These are phyloP conservation scores for Microctenopoma lineatum DNA, from an alignment of 2,797 vertebrate species.

Conservation along the genomic window DNA sequence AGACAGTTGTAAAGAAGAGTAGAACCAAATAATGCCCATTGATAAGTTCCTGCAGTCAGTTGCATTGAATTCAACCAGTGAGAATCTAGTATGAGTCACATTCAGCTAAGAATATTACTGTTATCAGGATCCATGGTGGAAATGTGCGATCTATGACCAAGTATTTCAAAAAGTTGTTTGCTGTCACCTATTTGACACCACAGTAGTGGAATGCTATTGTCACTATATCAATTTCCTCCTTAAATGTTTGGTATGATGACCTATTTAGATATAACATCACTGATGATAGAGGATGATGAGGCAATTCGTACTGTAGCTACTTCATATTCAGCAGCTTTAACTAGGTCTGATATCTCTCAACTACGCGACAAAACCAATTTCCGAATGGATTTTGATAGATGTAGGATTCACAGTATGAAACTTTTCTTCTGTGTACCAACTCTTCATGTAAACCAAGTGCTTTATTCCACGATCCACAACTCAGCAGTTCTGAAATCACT, in stretches of 20 bases:
- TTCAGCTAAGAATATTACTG: neutral
- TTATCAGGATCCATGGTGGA: neutral
- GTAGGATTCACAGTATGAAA: too few species aligned
- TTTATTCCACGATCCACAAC: conserved; percentile 49
- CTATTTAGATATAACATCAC: too few species aligned
- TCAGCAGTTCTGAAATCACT: conserved; percentile 21
- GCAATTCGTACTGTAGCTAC: neutral
- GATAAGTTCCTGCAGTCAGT: neutral
- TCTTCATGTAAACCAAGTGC: conserved; percentile 60
- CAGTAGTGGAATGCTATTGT: conserved; percentile 30
- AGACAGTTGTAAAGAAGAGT: conserved; percentile 4
- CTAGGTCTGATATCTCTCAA: neutral
- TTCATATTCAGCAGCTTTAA: neutral
- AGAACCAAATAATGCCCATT: neutral
- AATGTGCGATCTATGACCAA: conserved; percentile 8
- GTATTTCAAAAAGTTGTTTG: conserved; percentile 12
- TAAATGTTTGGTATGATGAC: neutral
- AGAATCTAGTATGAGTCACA: neutral
- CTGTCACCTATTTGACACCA: conserved; percentile 3
- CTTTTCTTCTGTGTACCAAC: conserved; percentile 15
- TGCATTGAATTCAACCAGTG: neutral
- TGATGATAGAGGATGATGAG: too few species aligned
- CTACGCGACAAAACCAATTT: neutral
- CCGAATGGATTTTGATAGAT: conserved; percentile 10
- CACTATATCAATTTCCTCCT: conserved; percentile 5